Percentiles rank a stretch among this genome's conserved stretches.
Evolutionary conservation across 2,888 invertebrate genomes (phyloP).

Genomic region (Plebejus anna): DNA sequence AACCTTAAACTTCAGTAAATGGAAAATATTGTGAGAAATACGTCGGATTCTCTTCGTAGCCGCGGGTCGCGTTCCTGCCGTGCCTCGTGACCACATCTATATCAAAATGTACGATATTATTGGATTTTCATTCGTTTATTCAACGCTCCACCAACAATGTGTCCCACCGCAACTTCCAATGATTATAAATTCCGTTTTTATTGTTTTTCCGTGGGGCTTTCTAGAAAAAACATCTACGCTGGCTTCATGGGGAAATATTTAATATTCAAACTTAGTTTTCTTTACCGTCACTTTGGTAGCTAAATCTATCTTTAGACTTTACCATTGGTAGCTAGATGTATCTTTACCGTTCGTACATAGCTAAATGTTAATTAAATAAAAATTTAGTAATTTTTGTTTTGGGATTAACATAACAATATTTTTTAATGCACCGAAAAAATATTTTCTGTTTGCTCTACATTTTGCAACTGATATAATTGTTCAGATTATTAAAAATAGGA

Average conservation of each 20-base stretch:
- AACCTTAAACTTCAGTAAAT: slow-evolving; percentile 30
- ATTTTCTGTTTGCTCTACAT: background rate
- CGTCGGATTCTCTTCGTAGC: slow-evolving; percentile 45
- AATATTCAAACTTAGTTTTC: background rate
- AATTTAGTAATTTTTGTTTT: too few species aligned
- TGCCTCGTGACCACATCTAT: slow-evolving; percentile 39
- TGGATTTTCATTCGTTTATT: slow-evolving; percentile 23
- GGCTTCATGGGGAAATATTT: background rate
- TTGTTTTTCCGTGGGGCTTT: background rate
- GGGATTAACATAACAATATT: background rate
- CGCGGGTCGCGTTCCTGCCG: slow-evolving; percentile 33
- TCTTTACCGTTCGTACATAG: too few species aligned
- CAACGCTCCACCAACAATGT: slow-evolving; percentile 6
- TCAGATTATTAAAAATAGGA: background rate
- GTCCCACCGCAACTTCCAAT: slow-evolving; percentile 12
- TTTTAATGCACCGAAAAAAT: background rate
- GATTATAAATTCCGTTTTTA: slow-evolving; percentile 16
- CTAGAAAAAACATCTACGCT: background rate
- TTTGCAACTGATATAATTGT: background rate
- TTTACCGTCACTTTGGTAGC: background rate
- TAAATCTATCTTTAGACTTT: background rate
- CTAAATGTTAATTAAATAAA: too few species aligned
- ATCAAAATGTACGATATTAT: slow-evolving; percentile 33
- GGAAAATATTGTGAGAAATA: slow-evolving; percentile 46
- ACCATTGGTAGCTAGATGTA: too few species aligned